A percentile compares a stretch with the other conserved stretches of the same genome.
Evolutionary conservation across 2,113 vertebrate species (phyloP).

Genomic region (Melanotaenia duboulayi): DNA sequence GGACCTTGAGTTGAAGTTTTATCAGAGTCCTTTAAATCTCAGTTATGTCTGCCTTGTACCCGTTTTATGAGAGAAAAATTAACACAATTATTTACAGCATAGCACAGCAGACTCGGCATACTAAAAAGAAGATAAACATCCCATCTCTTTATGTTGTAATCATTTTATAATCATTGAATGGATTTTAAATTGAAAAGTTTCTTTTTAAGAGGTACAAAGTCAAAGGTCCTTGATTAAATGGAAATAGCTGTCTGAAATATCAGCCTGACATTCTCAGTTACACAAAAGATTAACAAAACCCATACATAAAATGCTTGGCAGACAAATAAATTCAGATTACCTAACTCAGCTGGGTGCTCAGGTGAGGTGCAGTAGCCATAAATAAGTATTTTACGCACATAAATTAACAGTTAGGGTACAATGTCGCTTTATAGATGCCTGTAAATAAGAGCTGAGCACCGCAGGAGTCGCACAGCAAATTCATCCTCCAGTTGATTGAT

Average conservation of each 20-base stretch:
- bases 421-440: slow-evolving; percentile 45
- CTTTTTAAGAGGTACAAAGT: slow-evolving; percentile 8
- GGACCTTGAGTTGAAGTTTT: slow-evolving; percentile 9
- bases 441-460: slow-evolving; percentile 25
- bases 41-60: slow-evolving; percentile 51
- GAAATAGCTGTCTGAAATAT: slow-evolving; percentile 28
- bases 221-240: slow-evolving; percentile 16
- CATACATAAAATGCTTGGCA: slow-evolving; percentile 28
- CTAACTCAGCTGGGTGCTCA: slow-evolving; percentile 19
- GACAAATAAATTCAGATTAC: slow-evolving; percentile 43
- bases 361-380: slow-evolving; percentile 34
- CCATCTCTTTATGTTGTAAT: not conserved
- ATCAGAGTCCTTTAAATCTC: slow-evolving; percentile 29
- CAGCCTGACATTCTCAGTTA: slow-evolving; percentile 34
- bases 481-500: slow-evolving; percentile 33
- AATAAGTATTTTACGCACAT: slow-evolving; percentile 40
- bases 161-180: slow-evolving; percentile 2
- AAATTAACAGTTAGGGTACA: slow-evolving; percentile 34
- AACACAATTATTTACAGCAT: slow-evolving; percentile 65
- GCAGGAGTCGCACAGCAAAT: slow-evolving; percentile 34
- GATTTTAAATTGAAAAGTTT: slow-evolving; percentile 10
- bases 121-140: not conserved
- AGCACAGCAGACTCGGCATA: slow-evolving; percentile 41
- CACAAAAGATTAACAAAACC: slow-evolving; percentile 25
- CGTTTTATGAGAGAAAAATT: slow-evolving; percentile 33